Evolutionary conservation across 2,113 vertebrate species (phyloP).

Genomic region (Ellobius talpinus): DNA sequence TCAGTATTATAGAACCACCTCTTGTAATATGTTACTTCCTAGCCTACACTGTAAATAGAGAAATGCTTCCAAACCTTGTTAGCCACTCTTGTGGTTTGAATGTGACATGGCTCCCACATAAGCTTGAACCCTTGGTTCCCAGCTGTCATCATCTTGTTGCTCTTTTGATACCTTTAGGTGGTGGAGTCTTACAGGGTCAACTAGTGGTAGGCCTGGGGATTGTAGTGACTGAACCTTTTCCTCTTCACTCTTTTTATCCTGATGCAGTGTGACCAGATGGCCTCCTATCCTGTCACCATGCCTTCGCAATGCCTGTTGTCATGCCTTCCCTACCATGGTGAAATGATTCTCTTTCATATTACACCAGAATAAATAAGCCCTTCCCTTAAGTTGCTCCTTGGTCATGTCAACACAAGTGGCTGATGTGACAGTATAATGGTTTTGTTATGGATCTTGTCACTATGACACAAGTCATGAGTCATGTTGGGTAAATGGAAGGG

Average conservation of each 20-base stretch:
- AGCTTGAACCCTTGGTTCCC: neutral
- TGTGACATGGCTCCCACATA: too few relatives aligned
- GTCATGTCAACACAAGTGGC: neutral
- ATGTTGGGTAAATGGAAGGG: too few relatives aligned
- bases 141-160: neutral
- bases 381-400: neutral
- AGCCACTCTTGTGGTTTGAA: neutral
- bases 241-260: neutral
- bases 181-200: too few relatives aligned
- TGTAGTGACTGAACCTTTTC: neutral
- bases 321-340: neutral
- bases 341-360: neutral
- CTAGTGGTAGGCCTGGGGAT: neutral
- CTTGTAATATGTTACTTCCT: neutral
- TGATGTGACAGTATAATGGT: neutral
- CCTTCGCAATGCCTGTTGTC: neutral
- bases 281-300: neutral
- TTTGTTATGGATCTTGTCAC: neutral
- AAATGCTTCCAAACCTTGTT: neutral
- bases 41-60: slow-evolving; percentile 11
- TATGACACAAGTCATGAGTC: neutral
- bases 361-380: neutral
- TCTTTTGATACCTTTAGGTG: neutral
- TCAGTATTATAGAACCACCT: neutral
- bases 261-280: neutral